Evolutionary conservation across 2,113 vertebrate genomes (phyloP), one percentile per base, ranked within the genome.

Genomic region (Brachyhypopomus occidentalis): DNA sequence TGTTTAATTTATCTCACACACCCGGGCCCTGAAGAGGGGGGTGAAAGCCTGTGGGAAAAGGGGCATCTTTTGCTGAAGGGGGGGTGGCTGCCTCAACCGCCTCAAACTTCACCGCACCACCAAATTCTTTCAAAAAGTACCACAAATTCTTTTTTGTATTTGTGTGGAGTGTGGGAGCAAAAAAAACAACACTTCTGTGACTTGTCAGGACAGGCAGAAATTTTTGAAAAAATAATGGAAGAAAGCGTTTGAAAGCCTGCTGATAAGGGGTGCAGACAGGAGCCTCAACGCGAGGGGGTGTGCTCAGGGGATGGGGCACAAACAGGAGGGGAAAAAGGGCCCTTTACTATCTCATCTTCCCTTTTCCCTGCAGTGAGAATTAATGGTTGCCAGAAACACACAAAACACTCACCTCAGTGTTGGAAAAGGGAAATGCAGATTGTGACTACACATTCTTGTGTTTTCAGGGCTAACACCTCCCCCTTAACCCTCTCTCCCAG

Each of bases 151-250:
- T 14, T 2, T 25, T 16, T 59, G 0, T 82, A 14, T n/a, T 63
- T 11, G 4, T 34, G 55, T 69, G 5, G 12, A 14, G 12, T 14
- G n/a, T 52, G 30, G 55, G 12, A 45, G 17, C 56, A 30, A 19
- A 77, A 66, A 34, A 19, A 45, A 64, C 45, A 67, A 22, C 5
- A 17, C 25, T n/a, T n/a, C n/a, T 34, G 20, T 71, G 77, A 56
- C 66, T 56, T 70, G 77, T 76, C 67, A 55, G 36, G 58, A 71
- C 66, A 77, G 62, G 56, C 45, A 17, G 59, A 76, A 67, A 56
- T 71, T 23, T 62, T 48, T 11, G 30, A 4, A 20, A 6, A 62
- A 19, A 38, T 59, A 17, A 36, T 23, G 14, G 52, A 25, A 71
- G 27, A 69, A 25, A 58, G 62, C 4, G 9, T 12, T 60, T n/a